A percentile compares a stretch with the other conserved stretches of the same genome.
Evolutionary conservation across 2,888 invertebrate genomes (phyloP).

Genomic region (Platycheirus albimanus): DNA sequence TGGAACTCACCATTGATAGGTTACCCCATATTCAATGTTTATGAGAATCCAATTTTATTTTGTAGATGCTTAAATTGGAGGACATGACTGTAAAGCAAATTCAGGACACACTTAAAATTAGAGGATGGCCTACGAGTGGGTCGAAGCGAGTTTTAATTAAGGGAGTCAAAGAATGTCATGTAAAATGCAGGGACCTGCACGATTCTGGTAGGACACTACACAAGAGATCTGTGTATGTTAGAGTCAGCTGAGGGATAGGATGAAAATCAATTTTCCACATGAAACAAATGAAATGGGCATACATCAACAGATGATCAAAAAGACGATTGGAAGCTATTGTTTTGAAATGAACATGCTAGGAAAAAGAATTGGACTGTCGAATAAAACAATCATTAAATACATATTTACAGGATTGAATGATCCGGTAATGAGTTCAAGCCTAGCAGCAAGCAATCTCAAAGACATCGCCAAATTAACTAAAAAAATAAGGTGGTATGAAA

Average conservation of each 20-base stretch:
- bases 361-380: neutral
- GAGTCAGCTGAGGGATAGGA: neutral
- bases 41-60: too few species aligned
- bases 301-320: neutral
- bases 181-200: constrained; percentile 19
- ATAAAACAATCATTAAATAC: too few species aligned
- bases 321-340: constrained; percentile 3
- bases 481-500: neutral
- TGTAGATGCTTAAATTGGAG: too few species aligned
- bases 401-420: neutral
- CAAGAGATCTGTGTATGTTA: neutral
- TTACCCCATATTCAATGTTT: too few species aligned
- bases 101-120: too few species aligned
- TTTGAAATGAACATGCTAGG: too few species aligned
- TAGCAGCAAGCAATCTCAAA: neutral
- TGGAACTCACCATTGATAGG: too few species aligned
- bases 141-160: constrained; percentile 6
- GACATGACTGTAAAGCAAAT: too few species aligned
- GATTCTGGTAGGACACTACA: too few species aligned
- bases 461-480: neutral
- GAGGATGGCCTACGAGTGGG: constrained; percentile 26
- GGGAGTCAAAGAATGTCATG: constrained; percentile 6
- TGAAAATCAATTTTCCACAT: neutral
- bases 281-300: neutral
- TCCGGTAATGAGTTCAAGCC: neutral